These are phyloP conservation scores for Ctenomys sociabilis DNA, from an alignment of 2,113 vertebrate species.

Conservation along the genomic window DNA sequence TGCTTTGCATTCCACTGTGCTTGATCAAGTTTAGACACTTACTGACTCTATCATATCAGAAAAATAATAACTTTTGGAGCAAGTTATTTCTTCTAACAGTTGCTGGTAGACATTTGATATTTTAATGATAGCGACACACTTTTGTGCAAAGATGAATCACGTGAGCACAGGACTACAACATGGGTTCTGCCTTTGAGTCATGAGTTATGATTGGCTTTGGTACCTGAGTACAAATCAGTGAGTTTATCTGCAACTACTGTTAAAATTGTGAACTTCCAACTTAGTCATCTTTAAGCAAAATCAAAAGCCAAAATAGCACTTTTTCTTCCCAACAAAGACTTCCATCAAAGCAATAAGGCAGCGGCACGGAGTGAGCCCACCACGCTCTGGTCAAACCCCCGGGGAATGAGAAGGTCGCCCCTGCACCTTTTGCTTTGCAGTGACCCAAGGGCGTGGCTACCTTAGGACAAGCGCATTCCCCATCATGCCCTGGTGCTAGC, in stretches of 20 bases:
- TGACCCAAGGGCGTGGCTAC: slow-evolving; percentile 90
- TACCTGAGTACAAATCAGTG: slow-evolving; percentile 76
- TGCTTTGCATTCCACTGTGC: slow-evolving; percentile 54
- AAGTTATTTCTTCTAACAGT: slow-evolving; percentile 26
- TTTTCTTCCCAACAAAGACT: slow-evolving; percentile 86
- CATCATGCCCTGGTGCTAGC: slow-evolving; percentile 90
- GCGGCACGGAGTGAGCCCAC: slow-evolving; percentile 83
- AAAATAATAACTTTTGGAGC: neutral
- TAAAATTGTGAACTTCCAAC: slow-evolving; percentile 83
- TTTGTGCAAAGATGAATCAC: slow-evolving; percentile 71
- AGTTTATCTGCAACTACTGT: slow-evolving; percentile 79
- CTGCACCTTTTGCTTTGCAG: slow-evolving; percentile 87
- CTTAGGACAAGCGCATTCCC: slow-evolving; percentile 88
- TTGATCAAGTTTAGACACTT: slow-evolving; percentile 7
- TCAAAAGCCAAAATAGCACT: slow-evolving; percentile 77
- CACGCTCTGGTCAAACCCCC: slow-evolving; percentile 87
- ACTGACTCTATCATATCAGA: neutral
- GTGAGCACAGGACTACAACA: slow-evolving; percentile 70
- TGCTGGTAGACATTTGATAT: slow-evolving; percentile 8
- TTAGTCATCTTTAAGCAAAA: slow-evolving; percentile 84
- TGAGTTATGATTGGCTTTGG: slow-evolving; percentile 77
- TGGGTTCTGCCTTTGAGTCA: slow-evolving; percentile 68
- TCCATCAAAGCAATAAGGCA: slow-evolving; percentile 86
- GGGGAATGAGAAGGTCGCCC: slow-evolving; percentile 84
- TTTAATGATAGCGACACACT: neutral